Evolutionary conservation across 1,140 invertebrate species (phyloP).

Genomic region (Drusus annulatus): DNA sequence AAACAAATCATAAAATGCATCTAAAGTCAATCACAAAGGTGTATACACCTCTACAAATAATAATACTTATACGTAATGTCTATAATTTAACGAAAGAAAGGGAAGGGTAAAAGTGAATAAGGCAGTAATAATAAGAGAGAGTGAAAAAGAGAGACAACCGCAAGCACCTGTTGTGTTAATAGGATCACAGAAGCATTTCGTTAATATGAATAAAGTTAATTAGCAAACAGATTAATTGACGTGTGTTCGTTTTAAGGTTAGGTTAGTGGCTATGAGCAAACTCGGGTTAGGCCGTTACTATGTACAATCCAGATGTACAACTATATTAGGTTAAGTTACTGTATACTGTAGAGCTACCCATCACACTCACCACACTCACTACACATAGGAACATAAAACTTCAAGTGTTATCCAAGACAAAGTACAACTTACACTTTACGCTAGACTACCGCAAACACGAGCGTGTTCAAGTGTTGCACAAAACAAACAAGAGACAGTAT

Average conservation of each 20-base stretch:
- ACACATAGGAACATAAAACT: conserved; percentile 23
- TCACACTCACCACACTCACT: not conserved
- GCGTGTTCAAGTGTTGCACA: not conserved
- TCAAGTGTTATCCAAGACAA: not conserved
- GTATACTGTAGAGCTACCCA: not conserved
- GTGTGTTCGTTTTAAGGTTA: conserved; percentile 40
- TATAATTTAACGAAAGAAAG: not conserved
- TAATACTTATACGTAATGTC: not conserved
- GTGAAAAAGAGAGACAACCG: conserved; percentile 39
- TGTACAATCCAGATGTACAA: too few relatives aligned
- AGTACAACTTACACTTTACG: too few relatives aligned
- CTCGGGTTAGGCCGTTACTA: not conserved
- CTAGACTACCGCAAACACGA: too few relatives aligned
- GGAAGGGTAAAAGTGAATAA: conserved; percentile 14
- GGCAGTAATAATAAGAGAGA: not conserved
- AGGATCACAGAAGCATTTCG: conserved; percentile 49
- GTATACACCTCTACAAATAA: not conserved
- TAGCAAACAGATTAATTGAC: conserved; percentile 39
- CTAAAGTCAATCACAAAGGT: not conserved
- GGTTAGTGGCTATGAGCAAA: not conserved
- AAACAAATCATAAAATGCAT: not conserved
- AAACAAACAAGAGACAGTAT: not conserved
- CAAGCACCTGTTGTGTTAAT: conserved; percentile 45
- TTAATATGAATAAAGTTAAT: conserved; percentile 16
- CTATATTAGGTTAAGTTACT: not conserved